Percentiles rank a stretch among this genome's conserved stretches.
Conservation (phyloP, 2,888 invertebrate genomes). For the Cordilura impudica region DNA sequence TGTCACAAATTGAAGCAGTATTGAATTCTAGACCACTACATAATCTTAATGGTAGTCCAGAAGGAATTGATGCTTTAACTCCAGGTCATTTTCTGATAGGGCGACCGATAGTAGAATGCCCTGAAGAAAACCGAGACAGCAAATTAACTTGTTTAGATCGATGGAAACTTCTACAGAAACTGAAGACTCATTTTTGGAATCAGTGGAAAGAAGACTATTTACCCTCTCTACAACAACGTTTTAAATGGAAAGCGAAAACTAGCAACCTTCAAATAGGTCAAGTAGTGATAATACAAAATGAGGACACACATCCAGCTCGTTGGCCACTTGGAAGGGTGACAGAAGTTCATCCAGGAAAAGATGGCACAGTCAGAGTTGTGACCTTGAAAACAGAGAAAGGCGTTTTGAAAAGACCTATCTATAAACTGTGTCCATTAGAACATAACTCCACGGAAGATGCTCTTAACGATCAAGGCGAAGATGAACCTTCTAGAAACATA, state of each 20-base stretch:
- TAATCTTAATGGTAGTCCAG: neutral
- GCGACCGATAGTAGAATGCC: neutral
- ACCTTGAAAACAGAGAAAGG: neutral
- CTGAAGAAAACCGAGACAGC: neutral
- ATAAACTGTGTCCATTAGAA: neutral
- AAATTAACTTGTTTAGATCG: neutral
- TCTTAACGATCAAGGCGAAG: too few relatives aligned
- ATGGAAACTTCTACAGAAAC: neutral
- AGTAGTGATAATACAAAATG: neutral
- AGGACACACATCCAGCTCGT: conserved; percentile 3
- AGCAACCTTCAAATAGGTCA: neutral
- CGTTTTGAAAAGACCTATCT: neutral
- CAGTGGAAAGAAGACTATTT: neutral
- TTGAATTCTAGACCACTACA: conserved; percentile 26
- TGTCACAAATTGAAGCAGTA: conserved; percentile 28
- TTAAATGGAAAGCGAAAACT: neutral
- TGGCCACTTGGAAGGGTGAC: neutral
- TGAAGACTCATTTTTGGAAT: conserved; percentile 7
- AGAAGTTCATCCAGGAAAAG: neutral
- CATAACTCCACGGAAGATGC: too few relatives aligned
- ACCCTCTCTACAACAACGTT: neutral
- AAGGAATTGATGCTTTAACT: neutral
- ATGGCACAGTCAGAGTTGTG: neutral
- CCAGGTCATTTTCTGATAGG: neutral
- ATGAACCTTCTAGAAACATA: too few relatives aligned